Conservation (phyloP, 2,113 vertebrate genomes). For the Hiodon alosoides region DNA sequence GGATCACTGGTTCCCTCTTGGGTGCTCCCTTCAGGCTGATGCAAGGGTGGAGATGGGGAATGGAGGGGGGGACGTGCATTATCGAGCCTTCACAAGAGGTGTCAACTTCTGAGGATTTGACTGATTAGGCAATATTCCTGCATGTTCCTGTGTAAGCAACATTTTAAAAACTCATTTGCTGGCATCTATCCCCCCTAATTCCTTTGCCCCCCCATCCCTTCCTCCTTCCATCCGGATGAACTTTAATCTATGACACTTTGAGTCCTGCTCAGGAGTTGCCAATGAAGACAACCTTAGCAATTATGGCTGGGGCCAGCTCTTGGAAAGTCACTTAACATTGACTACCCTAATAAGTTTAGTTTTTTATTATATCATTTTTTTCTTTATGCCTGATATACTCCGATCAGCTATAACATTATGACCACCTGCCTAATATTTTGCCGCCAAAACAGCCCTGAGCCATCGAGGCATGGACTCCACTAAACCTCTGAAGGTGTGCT, state of each 20-base stretch:
- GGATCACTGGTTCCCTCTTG: conserved; percentile 52
- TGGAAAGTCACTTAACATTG: conserved; percentile 67
- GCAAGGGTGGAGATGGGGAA: conserved; percentile 41
- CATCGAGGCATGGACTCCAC: too few species aligned
- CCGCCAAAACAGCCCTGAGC: too few species aligned
- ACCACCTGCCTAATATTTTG: too few species aligned
- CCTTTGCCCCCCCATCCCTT: conserved; percentile 48
- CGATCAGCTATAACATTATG: too few species aligned
- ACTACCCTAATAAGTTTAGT: conserved; percentile 20
- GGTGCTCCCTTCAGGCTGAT: conserved; percentile 60
- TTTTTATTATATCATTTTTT: too few species aligned
- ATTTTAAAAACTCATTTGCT: conserved; percentile 59
- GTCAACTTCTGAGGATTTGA: conserved; percentile 70
- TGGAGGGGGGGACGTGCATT: conserved; percentile 44
- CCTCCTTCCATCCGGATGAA: conserved; percentile 28
- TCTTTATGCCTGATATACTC: too few species aligned
- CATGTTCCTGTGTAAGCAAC: conserved; percentile 70
- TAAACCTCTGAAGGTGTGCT: too few species aligned
- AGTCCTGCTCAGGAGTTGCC: conserved; percentile 58
- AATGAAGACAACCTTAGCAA: conserved; percentile 61
- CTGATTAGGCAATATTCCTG: conserved; percentile 71
- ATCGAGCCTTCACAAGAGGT: conserved; percentile 54
- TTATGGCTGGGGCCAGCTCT: conserved; percentile 66
- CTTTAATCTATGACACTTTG: conserved; percentile 64
- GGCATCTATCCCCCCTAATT: conserved; percentile 59